phyloP scores from a whole-genome alignment of 2,888 invertebrate species.

The Drosophila neotestacea region DNA sequence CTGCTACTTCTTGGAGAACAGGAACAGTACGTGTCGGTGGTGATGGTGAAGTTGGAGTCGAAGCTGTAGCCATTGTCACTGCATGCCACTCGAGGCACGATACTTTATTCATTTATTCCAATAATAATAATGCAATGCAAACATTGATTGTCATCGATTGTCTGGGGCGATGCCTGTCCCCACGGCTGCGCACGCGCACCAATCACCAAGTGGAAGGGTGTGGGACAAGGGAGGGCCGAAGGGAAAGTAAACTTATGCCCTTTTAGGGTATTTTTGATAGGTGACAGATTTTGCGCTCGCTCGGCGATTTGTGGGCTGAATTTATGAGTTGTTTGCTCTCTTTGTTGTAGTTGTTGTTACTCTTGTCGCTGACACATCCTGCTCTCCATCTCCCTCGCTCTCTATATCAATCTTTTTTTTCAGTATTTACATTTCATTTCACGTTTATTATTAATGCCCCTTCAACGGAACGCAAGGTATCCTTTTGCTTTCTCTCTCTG shows the following conservation, averaged over 20 bases:
- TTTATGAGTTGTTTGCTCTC: slow-evolving; percentile 80
- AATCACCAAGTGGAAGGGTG: slow-evolving; percentile 15
- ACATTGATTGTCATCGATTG: slow-evolving; percentile 84
- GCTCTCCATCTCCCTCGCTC: slow-evolving; percentile 2
- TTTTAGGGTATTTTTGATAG: slow-evolving; percentile 84
- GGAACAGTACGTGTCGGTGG: slow-evolving; percentile 44
- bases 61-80: slow-evolving; percentile 80
- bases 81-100: slow-evolving; percentile 71
- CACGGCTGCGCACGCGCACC: slow-evolving; percentile 66
- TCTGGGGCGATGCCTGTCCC: slow-evolving; percentile 56
- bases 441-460: slow-evolving; percentile 69
- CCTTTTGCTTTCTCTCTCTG: not conserved
- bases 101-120: slow-evolving; percentile 84
- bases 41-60: slow-evolving; percentile 32
- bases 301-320: slow-evolving; percentile 70
- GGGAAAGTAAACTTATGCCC: slow-evolving; percentile 74
- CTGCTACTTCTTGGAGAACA: slow-evolving; percentile 36
- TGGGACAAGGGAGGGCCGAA: not conserved
- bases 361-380: slow-evolving; percentile 48
- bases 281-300: slow-evolving; percentile 81
- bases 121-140: slow-evolving; percentile 84
- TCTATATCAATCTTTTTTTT: not conserved
- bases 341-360: slow-evolving; percentile 11
- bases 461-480: slow-evolving; percentile 11
- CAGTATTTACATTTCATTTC: slow-evolving; percentile 68